Evolutionary conservation across 2,113 vertebrate genomes (phyloP).

Genomic region (Odontesthes bonariensis): DNA sequence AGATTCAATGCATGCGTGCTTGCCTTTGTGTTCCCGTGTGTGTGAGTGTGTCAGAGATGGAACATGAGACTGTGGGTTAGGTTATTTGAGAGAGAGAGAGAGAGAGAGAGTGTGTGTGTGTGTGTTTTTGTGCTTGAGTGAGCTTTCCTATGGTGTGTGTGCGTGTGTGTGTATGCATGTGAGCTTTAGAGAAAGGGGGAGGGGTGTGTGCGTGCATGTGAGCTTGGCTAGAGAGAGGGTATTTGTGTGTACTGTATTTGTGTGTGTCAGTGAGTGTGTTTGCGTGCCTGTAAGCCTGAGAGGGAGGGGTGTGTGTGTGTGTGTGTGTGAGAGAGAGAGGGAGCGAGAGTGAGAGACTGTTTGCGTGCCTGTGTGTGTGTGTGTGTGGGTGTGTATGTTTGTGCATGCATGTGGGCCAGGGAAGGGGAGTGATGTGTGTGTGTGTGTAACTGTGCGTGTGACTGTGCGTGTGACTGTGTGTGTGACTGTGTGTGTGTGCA

Average conservation of each 20-base stretch:
- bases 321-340: conserved; percentile 50
- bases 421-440: conserved; percentile 35
- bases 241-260: conserved; percentile 58
- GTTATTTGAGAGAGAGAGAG: conserved; percentile 74
- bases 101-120: conserved; percentile 31
- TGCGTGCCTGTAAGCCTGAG: conserved; percentile 45
- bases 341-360: conserved; percentile 11
- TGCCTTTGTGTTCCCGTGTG: conserved; percentile 28
- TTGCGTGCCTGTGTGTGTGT: conserved; percentile 18
- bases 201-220: conserved; percentile 63
- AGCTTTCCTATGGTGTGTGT: conserved; percentile 62
- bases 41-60: conserved; percentile 69
- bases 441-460: conserved; percentile 39
- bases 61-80: conserved; percentile 82
- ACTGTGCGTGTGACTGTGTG: conserved; percentile 36
- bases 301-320: conserved; percentile 40
- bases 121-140: conserved; percentile 61
- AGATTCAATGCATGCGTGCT: conserved; percentile 52
- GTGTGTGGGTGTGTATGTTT: conserved; percentile 48
- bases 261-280: conserved; percentile 50
- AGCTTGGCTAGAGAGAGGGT: conserved; percentile 69
- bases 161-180: conserved; percentile 53
- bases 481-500: conserved; percentile 53
- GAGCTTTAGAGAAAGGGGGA: conserved; percentile 47
- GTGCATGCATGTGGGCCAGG: conserved; percentile 52